Evolutionary conservation across 2,888 invertebrate genomes (phyloP).

Genomic region (Prenolepis imparis): DNA sequence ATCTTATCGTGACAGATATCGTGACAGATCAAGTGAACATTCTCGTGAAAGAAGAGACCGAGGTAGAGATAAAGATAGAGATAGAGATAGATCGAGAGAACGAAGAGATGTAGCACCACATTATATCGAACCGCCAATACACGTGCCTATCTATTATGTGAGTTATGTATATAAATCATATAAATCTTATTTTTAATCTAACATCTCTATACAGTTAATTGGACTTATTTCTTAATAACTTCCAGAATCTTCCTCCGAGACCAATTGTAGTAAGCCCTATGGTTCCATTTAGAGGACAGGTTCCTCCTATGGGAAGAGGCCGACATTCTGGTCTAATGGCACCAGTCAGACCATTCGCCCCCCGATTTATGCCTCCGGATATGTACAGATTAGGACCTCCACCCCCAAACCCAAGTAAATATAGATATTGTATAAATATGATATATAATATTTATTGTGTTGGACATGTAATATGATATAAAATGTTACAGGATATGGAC

Average conservation of each 20-base stretch:
- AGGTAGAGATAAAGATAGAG: slow-evolving; percentile 46
- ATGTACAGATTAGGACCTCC: slow-evolving; percentile 66
- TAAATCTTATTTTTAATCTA: background rate
- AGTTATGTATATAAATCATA: slow-evolving; percentile 42
- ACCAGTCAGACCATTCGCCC: slow-evolving; percentile 73
- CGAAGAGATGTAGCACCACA: slow-evolving; percentile 48
- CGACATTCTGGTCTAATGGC: slow-evolving; percentile 70
- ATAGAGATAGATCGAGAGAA: slow-evolving; percentile 64
- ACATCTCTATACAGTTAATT: background rate
- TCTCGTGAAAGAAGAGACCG: slow-evolving; percentile 65
- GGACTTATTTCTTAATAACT: background rate
- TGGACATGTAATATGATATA: background rate
- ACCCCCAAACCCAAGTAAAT: slow-evolving; percentile 65
- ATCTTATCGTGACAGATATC: slow-evolving; percentile 58
- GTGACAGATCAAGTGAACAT: slow-evolving; percentile 67
- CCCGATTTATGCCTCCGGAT: slow-evolving; percentile 74
- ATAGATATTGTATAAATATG: background rate
- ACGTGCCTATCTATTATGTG: slow-evolving; percentile 76
- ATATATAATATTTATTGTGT: background rate
- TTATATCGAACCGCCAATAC: slow-evolving; percentile 70
- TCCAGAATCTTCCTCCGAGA: slow-evolving; percentile 72
- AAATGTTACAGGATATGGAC: slow-evolving; percentile 66
- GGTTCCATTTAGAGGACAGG: slow-evolving; percentile 73
- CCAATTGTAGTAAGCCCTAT: slow-evolving; percentile 77
- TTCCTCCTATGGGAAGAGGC: slow-evolving; percentile 68